Evolutionary conservation across 2,113 vertebrate genomes (phyloP).

Genomic region (Psophia crepitans): DNA sequence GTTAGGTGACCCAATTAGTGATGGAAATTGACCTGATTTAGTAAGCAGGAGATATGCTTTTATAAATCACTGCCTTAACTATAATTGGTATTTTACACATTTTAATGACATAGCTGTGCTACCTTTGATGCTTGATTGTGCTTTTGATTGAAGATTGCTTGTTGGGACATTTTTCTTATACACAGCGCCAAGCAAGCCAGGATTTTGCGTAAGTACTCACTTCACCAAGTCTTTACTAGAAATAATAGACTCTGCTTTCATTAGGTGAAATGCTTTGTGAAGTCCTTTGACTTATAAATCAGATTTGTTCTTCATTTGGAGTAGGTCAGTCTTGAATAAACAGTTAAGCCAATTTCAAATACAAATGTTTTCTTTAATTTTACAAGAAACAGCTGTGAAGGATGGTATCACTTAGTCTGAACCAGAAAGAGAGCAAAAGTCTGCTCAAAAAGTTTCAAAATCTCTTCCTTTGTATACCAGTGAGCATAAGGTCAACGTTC

Average conservation of each 20-base stretch:
- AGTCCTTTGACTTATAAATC: not conserved
- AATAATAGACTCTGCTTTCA: not conserved
- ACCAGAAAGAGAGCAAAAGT: not conserved
- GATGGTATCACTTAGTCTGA: not conserved
- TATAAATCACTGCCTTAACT: not conserved
- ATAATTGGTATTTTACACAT: not conserved
- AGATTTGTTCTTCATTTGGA: not conserved
- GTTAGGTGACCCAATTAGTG: conserved; percentile 36
- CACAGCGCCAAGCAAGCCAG: not conserved
- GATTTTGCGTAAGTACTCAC: not conserved
- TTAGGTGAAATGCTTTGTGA: not conserved
- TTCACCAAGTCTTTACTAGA: not conserved
- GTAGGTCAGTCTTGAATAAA: not conserved
- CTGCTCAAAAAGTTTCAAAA: not conserved
- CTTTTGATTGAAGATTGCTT: not conserved
- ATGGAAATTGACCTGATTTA: not conserved
- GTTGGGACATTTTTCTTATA: not conserved
- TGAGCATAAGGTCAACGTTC: not conserved
- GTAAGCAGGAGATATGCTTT: not conserved
- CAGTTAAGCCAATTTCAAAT: not conserved
- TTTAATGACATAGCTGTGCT: not conserved
- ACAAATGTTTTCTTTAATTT: not conserved
- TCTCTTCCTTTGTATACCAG: not conserved
- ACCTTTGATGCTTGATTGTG: not conserved
- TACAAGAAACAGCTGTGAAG: not conserved